Conservation (phyloP, 2,888 invertebrate species). For the Icerya purchasi region DNA sequence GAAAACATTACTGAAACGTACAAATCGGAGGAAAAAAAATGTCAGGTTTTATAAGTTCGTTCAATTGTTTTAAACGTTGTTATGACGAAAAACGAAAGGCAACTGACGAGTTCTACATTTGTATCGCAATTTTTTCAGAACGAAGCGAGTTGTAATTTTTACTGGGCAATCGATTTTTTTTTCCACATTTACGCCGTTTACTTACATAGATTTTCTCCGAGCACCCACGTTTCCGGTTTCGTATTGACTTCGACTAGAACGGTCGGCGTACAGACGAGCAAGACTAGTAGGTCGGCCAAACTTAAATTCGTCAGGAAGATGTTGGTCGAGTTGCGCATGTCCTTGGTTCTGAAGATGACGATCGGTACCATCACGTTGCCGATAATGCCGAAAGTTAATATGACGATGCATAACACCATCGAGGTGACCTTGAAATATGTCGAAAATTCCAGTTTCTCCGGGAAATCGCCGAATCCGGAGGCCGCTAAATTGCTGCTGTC, state of each 20-base stretch:
- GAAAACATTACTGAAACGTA: too few relatives aligned
- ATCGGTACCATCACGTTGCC: slow-evolving; percentile 86
- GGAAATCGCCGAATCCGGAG: too few relatives aligned
- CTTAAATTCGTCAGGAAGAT: slow-evolving; percentile 85
- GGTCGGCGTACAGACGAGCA: slow-evolving; percentile 78
- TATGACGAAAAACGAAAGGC: too few relatives aligned
- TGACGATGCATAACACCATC: slow-evolving; percentile 66
- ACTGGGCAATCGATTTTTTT: too few relatives aligned
- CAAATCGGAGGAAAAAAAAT: too few relatives aligned
- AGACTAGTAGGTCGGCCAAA: slow-evolving; percentile 74
- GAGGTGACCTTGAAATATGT: slow-evolving; percentile 70
- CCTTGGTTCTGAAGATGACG: slow-evolving; percentile 75
- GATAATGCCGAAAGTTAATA: slow-evolving; percentile 72
- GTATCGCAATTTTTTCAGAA: too few relatives aligned
- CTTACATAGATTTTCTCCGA: slow-evolving; percentile 86
- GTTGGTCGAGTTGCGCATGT: slow-evolving; percentile 86
- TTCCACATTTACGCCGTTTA: too few relatives aligned
- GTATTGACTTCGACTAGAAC: slow-evolving; percentile 85
- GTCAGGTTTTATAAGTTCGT: too few relatives aligned
- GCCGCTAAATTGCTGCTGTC: background rate
- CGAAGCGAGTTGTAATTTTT: too few relatives aligned
- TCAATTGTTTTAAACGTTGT: too few relatives aligned
- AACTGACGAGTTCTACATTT: too few relatives aligned
- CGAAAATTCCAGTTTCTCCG: slow-evolving; percentile 33
- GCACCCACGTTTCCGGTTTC: slow-evolving; percentile 75